Evolutionary conservation across 2,113 vertebrate species (phyloP), one percentile per base, ranked within the genome.

Genomic region (Anhinga anhinga): DNA sequence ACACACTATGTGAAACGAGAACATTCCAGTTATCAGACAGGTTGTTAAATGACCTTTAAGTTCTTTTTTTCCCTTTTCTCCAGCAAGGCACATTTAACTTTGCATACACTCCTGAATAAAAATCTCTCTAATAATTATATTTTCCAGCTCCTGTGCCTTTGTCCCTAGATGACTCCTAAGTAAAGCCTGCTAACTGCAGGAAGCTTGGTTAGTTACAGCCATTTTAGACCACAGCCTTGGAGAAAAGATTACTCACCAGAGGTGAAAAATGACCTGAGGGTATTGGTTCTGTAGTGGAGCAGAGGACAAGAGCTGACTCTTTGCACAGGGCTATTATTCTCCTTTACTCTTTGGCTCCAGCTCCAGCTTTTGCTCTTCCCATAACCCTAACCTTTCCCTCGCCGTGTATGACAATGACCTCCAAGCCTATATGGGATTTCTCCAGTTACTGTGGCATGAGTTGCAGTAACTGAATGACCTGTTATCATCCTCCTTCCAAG

Each of bases 41-140:
- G 66, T 92, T 82, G 79, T 55, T 91, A 96, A 95, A 93, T 95
- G 96, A 95, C 96, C 94, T 97, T 97, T 94, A 94, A 88, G 34
- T 71, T 83, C 40, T 45, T 66, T 49, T 77, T 88, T 59, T 18
- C 11, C 29, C 16, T 87, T 92, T 84, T 84, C 30, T 47, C 19
- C 83, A 94, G 92, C 45, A 87, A 92, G 77, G 52, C 69, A 69
- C 55, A 70, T 95, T 92, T 85, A 72, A 87, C 81, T 89, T 88
- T 91, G 58, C 78, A 70, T 58, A 72, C 70, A 38, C 56, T 92
- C 53, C 84, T 78, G 79, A 90, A 93, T 74, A 93, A 93, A 95
- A 95, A 88, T 67, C 47, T 96, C 88, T 62, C 45, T 59, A 77
- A 86, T 93, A 97, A 96, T 88, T 95, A 78, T 47, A 47, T 93